Evolutionary conservation across 2,888 invertebrate genomes (phyloP).

Genomic region (Philhelius pedissequus): DNA sequence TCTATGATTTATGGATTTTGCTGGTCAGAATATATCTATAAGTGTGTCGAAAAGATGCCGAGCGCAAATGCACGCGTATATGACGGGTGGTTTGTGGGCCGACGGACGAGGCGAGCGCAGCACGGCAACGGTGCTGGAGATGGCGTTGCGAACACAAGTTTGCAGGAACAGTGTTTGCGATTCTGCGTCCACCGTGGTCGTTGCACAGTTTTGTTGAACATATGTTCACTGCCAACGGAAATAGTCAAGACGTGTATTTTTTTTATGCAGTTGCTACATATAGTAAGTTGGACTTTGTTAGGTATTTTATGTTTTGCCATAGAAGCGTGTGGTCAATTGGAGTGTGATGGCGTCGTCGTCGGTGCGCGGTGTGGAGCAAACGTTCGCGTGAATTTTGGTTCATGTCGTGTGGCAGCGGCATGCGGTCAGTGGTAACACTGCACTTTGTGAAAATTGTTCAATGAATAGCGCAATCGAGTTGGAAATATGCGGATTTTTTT

Average conservation of each 20-base stretch:
- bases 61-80: slow-evolving; percentile 43
- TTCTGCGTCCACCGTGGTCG: slow-evolving; percentile 31
- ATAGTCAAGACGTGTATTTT: slow-evolving; percentile 56
- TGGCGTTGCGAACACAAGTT: slow-evolving; percentile 14
- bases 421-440: slow-evolving; percentile 34
- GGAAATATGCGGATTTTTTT: slow-evolving; percentile 43
- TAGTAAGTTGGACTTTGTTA: slow-evolving; percentile 10
- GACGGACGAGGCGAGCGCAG: background rate
- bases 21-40: slow-evolving; percentile 51
- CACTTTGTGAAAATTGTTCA: slow-evolving; percentile 36
- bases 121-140: background rate
- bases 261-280: slow-evolving; percentile 11
- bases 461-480: slow-evolving; percentile 22
- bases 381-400: slow-evolving; percentile 46
- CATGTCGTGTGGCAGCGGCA: slow-evolving; percentile 44
- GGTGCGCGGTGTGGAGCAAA: background rate
- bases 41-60: slow-evolving; percentile 56
- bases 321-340: slow-evolving; percentile 37
- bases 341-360: background rate
- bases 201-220: slow-evolving; percentile 67
- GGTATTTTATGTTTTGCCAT: slow-evolving; percentile 32
- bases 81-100: background rate
- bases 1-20: slow-evolving; percentile 63
- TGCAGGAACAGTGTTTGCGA: slow-evolving; percentile 21
- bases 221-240: slow-evolving; percentile 67